phyloP scores from a whole-genome alignment of 2,113 vertebrate species.

The Campylorhamphus procurvoides region DNA sequence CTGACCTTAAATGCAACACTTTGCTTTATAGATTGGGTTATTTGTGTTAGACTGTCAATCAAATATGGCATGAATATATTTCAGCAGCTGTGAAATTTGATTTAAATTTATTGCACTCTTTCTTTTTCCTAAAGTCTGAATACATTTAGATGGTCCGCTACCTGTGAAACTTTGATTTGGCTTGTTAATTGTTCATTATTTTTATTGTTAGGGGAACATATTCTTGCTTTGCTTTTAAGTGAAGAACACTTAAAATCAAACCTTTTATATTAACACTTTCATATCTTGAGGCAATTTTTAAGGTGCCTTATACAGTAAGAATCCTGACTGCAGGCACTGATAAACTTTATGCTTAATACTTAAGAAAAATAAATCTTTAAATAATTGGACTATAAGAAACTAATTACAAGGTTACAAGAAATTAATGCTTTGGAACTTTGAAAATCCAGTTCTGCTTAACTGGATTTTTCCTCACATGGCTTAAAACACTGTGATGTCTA shows the following conservation, averaged over 20 bases:
- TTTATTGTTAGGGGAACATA: conserved; percentile 32
- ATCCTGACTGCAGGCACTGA: background rate
- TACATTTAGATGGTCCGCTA: conserved; percentile 49
- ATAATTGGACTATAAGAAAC: background rate
- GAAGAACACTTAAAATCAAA: background rate
- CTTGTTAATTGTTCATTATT: conserved; percentile 69
- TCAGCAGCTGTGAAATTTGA: conserved; percentile 70
- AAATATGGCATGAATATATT: conserved; percentile 60
- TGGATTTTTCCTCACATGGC: background rate
- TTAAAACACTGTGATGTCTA: background rate
- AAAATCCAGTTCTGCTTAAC: background rate
- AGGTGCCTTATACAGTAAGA: background rate
- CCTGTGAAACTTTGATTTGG: conserved; percentile 67
- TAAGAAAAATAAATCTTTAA: background rate
- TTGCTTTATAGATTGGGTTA: conserved; percentile 53
- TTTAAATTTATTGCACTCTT: conserved; percentile 68
- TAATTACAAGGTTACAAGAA: background rate
- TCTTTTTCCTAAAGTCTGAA: conserved; percentile 40
- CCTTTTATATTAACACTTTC: background rate
- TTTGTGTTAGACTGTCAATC: conserved; percentile 68
- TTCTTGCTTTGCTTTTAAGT: conserved; percentile 46
- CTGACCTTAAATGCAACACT: conserved; percentile 64
- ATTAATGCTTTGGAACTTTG: background rate
- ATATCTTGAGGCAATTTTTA: background rate
- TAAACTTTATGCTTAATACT: background rate